Base-by-base conservation (phyloP, 2,113 vertebrate species). In the Haemorhous mexicanus region DNA sequence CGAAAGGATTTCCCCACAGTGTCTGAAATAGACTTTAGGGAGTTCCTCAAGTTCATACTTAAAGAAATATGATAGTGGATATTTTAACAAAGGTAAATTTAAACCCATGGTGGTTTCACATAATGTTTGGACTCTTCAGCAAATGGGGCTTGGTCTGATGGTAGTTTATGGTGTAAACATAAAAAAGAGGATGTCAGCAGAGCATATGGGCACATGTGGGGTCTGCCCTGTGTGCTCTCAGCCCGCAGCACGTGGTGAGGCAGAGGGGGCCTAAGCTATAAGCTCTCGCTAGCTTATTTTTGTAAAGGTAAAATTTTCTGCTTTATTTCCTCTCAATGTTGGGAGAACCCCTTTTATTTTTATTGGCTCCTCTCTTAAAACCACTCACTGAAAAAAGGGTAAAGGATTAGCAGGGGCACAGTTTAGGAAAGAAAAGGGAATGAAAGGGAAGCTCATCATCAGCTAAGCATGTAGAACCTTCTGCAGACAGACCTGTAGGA, bases 121-220 rank as follows among this genome's bases (percentile, higher is more conserved):
- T 20, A 53, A 46, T 4, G 4, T 27, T 66, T 66, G 2, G 1
- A 67, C 1, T 5, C 10, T 13, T 84, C 47, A 70, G 43, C 0
- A 2, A 46, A 67, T 58, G 43, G 4, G 10, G 6, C 23, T 72
- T 53, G 11, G 10, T 90, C 33, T 72, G 47, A 26, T 30, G 11
- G 8, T 4, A 15, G 13, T 5, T 0, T 5, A 10, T 6, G 8
- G 5, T 26, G 13, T 21, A 53, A 61, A 24, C 8, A 15, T 3
- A 46, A 24, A 78, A 67, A 79, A 67, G 22, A 72, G 8, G 26
- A 47, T 33, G 12, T 50, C 28, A 55, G 11, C 39, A 32, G 56
- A 62, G 12, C 10, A 1, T 7, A 13, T 28, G 46, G 9, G 28
- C 43, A 39, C 9, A 4, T 16, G 16, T 2, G 0, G 66, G 6